phyloP scores from a whole-genome alignment of 2,113 vertebrate genomes.

The Semnornis frantzii region DNA sequence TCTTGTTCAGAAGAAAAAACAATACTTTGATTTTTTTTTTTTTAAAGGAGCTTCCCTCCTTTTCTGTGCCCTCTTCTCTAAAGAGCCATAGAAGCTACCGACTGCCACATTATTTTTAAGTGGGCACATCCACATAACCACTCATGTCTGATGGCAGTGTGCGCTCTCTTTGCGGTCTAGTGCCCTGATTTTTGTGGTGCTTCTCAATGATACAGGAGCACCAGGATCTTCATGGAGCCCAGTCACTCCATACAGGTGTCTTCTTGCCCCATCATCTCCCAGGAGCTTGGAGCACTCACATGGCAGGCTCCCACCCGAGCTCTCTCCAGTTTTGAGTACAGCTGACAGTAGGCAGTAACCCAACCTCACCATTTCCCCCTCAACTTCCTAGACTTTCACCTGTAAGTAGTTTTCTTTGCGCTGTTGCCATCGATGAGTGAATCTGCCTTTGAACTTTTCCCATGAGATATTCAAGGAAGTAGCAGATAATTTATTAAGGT shows the following conservation, averaged over 20 bases:
- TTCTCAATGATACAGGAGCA: neutral
- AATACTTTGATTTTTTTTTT: neutral
- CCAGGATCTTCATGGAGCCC: neutral
- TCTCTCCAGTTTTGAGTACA: neutral
- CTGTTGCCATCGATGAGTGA: neutral
- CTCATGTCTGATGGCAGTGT: constrained; percentile 46
- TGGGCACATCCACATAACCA: constrained; percentile 3
- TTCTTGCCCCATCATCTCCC: neutral
- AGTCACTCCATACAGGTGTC: neutral
- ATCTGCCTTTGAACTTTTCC: neutral
- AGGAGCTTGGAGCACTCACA: neutral
- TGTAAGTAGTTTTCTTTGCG: constrained; percentile 2
- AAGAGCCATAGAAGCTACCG: constrained; percentile 45
- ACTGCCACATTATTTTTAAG: constrained; percentile 60
- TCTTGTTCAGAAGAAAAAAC: neutral
- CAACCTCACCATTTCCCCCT: constrained; percentile 24
- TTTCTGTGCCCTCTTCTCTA: constrained; percentile 16
- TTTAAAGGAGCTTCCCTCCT: neutral
- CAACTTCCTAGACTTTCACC: neutral
- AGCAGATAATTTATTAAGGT: constrained; percentile 42
- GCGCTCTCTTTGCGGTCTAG: neutral
- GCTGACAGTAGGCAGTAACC: neutral
- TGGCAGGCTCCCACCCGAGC: rapidly evolving
- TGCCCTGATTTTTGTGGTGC: neutral
- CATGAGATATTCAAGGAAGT: constrained; percentile 19